Evolutionary conservation across 2,113 vertebrate species (phyloP).

Genomic region (Bubo blakistoni): DNA sequence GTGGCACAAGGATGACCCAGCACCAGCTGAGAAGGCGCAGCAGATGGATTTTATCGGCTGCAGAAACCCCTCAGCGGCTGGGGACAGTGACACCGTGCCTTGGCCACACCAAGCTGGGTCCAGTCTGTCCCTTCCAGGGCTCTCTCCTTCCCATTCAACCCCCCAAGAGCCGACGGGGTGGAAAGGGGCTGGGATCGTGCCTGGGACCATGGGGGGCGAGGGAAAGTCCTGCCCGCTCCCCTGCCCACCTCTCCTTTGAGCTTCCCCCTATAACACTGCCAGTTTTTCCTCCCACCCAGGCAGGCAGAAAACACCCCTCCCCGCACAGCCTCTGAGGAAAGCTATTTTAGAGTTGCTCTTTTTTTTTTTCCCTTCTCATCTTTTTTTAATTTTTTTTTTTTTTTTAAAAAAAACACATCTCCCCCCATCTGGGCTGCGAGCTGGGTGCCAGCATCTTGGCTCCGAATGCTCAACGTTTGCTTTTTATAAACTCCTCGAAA

Average conservation of each 20-base stretch:
- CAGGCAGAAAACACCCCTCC: neutral
- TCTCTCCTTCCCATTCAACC: neutral
- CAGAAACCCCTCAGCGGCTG: neutral
- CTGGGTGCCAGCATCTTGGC: slow-evolving; percentile 29
- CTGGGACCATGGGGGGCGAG: fast-evolving
- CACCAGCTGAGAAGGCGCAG: fast-evolving
- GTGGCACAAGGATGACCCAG: neutral
- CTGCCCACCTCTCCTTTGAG: neutral
- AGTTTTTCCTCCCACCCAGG: neutral
- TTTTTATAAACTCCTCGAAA: slow-evolving; percentile 6
- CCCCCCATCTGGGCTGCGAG: slow-evolving; percentile 54
- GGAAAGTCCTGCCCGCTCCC: neutral
- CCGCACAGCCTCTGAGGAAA: neutral
- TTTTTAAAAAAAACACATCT: neutral
- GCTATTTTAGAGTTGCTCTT: slow-evolving; percentile 52
- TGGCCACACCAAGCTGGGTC: neutral
- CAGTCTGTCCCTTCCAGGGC: neutral
- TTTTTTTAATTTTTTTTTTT: neutral
- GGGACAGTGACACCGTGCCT: neutral
- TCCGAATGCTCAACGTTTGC: neutral
- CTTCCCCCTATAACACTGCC: neutral
- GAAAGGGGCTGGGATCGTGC: neutral
- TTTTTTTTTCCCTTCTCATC: neutral
- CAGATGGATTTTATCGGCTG: neutral
- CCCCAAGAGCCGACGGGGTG: fast-evolving